These are phyloP conservation scores for Uromys caudimaculatus DNA, from an alignment of 2,797 vertebrate species.

Conservation along the genomic window DNA sequence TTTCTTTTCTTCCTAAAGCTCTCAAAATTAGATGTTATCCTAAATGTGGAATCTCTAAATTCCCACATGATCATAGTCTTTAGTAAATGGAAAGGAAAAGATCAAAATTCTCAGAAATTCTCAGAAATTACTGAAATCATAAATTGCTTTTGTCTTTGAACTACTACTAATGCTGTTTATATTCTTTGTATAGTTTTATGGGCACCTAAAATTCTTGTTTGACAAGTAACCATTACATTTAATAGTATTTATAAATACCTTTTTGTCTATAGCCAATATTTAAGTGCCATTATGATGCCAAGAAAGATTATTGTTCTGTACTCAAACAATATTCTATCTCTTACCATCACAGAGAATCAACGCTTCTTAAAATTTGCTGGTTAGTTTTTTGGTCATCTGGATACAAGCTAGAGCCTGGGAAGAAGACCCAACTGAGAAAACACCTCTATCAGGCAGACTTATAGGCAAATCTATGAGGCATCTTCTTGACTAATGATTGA, in stretches of 20 bases:
- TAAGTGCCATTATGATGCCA: neutral
- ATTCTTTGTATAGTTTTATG: neutral
- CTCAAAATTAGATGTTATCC: neutral
- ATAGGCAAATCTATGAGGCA: neutral
- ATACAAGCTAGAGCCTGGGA: neutral
- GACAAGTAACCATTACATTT: neutral
- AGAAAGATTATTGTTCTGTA: neutral
- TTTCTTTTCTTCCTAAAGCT: neutral
- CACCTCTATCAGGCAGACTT: neutral
- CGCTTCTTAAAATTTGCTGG: neutral
- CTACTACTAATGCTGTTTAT: neutral
- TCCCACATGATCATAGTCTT: neutral
- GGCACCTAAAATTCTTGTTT: slow-evolving; percentile 17
- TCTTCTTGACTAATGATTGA: neutral
- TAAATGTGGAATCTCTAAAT: slow-evolving; percentile 26
- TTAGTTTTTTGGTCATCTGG: neutral
- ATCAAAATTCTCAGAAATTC: neutral
- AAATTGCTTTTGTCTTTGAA: slow-evolving; percentile 15
- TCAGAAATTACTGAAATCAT: neutral
- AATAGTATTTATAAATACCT: slow-evolving; percentile 11
- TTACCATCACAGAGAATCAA: neutral
- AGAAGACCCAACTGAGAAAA: neutral
- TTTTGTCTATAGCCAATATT: slow-evolving; percentile 30
- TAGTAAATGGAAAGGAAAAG: neutral
- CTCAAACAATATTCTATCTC: neutral